These are phyloP conservation scores for Eilema griseolum DNA, from an alignment of 2,888 invertebrate species.

Conservation along the genomic window DNA sequence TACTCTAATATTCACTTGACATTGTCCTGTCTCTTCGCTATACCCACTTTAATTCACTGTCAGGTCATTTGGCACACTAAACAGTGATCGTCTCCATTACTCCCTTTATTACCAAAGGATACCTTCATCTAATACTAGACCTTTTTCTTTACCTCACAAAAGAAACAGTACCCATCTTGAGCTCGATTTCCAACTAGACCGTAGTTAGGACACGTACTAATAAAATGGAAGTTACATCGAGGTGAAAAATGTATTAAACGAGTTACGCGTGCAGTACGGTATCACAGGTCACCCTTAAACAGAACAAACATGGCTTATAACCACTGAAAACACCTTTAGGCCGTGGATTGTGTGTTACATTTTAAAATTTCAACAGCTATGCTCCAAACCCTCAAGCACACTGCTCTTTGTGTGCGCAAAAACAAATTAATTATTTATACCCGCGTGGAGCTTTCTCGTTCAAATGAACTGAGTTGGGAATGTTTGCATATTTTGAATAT, in stretches of 20 bases:
- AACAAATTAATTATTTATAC: constrained; percentile 80
- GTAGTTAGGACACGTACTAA: constrained; percentile 12
- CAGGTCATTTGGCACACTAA: background rate
- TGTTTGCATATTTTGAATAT: constrained; percentile 62
- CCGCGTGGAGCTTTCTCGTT: constrained; percentile 58
- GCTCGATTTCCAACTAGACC: constrained; percentile 3
- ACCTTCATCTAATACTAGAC: background rate
- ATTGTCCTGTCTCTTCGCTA: background rate
- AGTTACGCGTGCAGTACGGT: constrained; percentile 10
- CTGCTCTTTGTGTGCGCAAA: constrained; percentile 69
- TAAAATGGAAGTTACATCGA: constrained; percentile 4
- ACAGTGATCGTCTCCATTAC: background rate
- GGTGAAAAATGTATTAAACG: constrained; percentile 22
- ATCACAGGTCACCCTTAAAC: constrained; percentile 27
- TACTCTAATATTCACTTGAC: background rate
- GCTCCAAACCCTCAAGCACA: constrained; percentile 61
- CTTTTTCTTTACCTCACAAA: constrained; percentile 7
- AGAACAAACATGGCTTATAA: constrained; percentile 58
- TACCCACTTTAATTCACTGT: background rate
- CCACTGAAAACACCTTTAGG: constrained; percentile 62
- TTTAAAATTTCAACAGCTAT: constrained; percentile 74
- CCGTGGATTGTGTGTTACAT: constrained; percentile 56
- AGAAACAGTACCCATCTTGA: constrained; percentile 7
- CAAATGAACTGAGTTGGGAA: constrained; percentile 62
- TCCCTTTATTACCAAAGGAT: background rate